A percentile compares a stretch with the other conserved stretches of the same genome.
phyloP scores from a whole-genome alignment of 2,888 invertebrate species.

The Drosophila dives region DNA sequence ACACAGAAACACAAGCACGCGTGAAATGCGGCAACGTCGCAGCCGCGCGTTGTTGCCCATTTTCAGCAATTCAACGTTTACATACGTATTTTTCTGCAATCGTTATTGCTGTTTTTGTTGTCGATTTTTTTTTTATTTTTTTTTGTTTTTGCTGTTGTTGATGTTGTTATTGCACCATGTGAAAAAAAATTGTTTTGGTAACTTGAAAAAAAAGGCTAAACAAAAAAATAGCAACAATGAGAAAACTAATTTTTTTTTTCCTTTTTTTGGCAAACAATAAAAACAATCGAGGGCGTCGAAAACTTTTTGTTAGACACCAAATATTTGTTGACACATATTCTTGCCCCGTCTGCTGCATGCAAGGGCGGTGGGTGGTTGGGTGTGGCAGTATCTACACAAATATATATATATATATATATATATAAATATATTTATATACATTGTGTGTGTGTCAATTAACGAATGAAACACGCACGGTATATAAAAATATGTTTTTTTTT shows the following conservation, averaged over 20 bases:
- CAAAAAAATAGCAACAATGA: conserved; percentile 20
- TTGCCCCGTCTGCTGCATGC: conserved; percentile 3
- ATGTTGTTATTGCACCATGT: conserved; percentile 33
- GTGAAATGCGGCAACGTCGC: conserved; percentile 47
- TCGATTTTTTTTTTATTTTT: conserved; percentile 6
- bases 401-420: not conserved
- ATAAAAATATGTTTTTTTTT: conserved; percentile 9
- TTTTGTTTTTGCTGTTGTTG: conserved; percentile 2
- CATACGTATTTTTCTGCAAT: conserved; percentile 1
- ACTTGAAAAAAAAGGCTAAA: conserved; percentile 40
- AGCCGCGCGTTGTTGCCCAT: conserved; percentile 33
- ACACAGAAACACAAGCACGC: not conserved
- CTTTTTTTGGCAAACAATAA: conserved; percentile 13
- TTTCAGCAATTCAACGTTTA: conserved; percentile 22
- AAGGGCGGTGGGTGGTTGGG: conserved; percentile 1
- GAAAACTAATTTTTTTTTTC: conserved; percentile 9
- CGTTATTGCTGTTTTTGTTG: not conserved
- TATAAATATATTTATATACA: not conserved
- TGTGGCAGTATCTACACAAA: conserved; percentile 2
- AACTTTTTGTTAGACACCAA: conserved; percentile 4
- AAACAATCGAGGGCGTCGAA: conserved; percentile 20
- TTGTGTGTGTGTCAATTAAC: conserved; percentile 10
- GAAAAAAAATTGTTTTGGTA: conserved; percentile 19
- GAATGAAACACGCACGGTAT: conserved; percentile 15
- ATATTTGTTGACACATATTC: conserved; percentile 47